Evolutionary conservation across 2,888 invertebrate genomes (phyloP).

Genomic region (Pyrgus malvae): DNA sequence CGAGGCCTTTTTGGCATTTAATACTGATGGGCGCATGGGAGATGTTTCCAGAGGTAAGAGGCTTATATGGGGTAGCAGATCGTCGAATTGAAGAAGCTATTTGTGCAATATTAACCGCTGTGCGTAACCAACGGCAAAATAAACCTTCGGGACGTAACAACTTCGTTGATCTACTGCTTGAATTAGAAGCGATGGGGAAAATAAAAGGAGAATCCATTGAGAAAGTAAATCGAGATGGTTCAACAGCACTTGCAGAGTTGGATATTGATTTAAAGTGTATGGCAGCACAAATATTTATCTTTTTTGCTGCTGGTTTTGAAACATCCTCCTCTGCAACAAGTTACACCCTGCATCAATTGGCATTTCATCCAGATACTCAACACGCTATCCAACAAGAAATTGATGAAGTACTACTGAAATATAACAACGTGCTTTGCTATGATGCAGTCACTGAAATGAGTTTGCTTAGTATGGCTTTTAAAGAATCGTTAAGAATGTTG

Average conservation of each 20-base stretch:
- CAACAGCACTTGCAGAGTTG: background rate
- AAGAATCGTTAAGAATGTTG: slow-evolving; percentile 44
- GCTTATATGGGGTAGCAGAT: slow-evolving; percentile 35
- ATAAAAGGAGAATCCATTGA: slow-evolving; percentile 18
- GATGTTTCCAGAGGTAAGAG: slow-evolving; percentile 47
- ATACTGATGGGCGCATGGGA: slow-evolving; percentile 42
- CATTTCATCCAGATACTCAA: background rate
- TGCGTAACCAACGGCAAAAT: too few species aligned
- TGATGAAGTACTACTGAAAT: background rate
- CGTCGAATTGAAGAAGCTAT: slow-evolving; percentile 35
- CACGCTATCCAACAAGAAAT: background rate
- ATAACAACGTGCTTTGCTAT: background rate
- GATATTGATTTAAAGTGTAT: background rate
- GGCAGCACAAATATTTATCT: background rate
- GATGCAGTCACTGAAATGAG: background rate
- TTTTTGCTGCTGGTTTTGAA: background rate
- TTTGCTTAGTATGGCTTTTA: slow-evolving; percentile 38
- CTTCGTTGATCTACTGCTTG: slow-evolving; percentile 45
- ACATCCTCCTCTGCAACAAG: background rate
- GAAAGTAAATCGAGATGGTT: background rate
- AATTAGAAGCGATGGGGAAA: slow-evolving; percentile 35
- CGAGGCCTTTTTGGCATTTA: slow-evolving; percentile 31
- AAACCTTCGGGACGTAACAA: slow-evolving; percentile 35
- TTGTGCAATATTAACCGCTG: slow-evolving; percentile 43
- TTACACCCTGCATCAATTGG: background rate